Evolutionary conservation across 2,797 vertebrate species (phyloP).

Genomic region (Mormyrops boulengeri): DNA sequence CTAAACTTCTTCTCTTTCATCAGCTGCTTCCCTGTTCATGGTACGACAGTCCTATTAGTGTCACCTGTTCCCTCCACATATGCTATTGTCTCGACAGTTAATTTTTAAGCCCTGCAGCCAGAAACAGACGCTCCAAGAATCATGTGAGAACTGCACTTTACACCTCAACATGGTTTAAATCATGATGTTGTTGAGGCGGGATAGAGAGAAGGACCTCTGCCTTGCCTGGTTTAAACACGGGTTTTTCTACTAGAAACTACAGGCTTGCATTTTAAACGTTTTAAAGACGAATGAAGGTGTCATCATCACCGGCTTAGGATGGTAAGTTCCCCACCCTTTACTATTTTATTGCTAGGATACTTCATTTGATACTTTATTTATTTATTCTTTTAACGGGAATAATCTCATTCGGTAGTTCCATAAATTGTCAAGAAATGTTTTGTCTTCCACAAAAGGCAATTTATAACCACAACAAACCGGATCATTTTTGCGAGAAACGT

Average conservation of each 20-base stretch:
- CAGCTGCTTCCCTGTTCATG: background rate
- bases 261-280: background rate
- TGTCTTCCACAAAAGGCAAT: background rate
- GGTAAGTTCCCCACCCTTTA: background rate
- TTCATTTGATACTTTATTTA: background rate
- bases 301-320: background rate
- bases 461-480: background rate
- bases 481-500: background rate
- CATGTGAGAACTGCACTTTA: conserved; percentile 70
- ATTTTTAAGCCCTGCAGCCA: conserved; percentile 59
- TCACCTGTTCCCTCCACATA: conserved; percentile 12
- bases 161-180: conserved; percentile 32
- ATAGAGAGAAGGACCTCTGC: conserved; percentile 56
- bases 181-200: conserved; percentile 42
- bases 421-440: background rate
- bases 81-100: conserved; percentile 42
- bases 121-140: conserved; percentile 41
- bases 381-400: background rate
- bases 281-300: background rate
- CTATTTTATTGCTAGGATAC: background rate
- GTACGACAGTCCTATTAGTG: background rate
- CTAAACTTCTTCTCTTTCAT: background rate
- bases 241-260: background rate
- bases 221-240: conserved; percentile 22
- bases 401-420: background rate